Base-by-base conservation (phyloP, 2,888 invertebrate species). In the Sepioteuthis lessoniana region DNA sequence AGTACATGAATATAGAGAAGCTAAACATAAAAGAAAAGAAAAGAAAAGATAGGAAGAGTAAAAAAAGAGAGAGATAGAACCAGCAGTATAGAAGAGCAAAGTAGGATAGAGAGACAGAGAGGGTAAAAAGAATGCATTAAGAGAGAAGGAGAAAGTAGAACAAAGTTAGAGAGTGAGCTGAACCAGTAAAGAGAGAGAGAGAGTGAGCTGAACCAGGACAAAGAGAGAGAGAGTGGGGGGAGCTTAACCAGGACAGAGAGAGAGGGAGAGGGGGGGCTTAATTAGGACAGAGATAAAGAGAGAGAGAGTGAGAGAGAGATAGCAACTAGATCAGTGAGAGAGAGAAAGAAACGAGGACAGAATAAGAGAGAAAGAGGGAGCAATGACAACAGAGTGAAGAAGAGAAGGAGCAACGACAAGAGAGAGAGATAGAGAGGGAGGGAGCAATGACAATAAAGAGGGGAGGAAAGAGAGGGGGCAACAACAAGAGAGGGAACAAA, bases 231-330 rank as follows among this genome's bases (percentile, higher is more conserved):
- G 97, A 97, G 10, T 97, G 95, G 94, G 94, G 95, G 50, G 92
- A 0, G 97, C 97, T 4, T 97, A 96, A 60, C 97, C 97, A 3
- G 98, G 98, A 94, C 98, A 98, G 92, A 93, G 90, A 93, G 94
- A 93, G 46, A 93, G 93, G 16, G 94, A 94, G 31, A 94, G 93
- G 91, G 94, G 50, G 92, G 0, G 97, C 97, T 4, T 97, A 96
- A 60, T 97, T 97, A 3, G 98, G 98, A 94, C 98, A 98, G 92
- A 93, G 90, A 93, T 94, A 93, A 92, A 94, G 95, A 50, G 94
- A 95, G 93, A 94, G 94, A 28, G 95, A 95, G 38, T 50, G 90
- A 55, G 46, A 90, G 93, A 92, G 76, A 38, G 50, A 46, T n/a
- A n/a, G n/a, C n/a, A n/a, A n/a, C n/a, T n/a, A n/a, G n/a, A n/a